Conservation (phyloP, 30 jellyfish, hydroid and myxozoan genomes). For the Sanderia malayensis region DNA sequence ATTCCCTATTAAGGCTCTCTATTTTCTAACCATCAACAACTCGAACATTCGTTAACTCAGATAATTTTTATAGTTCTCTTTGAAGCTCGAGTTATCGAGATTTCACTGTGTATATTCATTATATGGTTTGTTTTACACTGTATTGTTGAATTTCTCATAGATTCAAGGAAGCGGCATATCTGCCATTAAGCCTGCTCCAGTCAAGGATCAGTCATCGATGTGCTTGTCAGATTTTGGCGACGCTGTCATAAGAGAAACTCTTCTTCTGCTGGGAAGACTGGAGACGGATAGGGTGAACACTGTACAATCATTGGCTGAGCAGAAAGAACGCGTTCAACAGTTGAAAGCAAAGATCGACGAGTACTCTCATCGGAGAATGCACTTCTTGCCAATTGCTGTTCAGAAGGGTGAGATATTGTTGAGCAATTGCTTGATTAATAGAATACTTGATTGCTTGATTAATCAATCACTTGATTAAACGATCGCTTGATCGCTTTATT, state of each 20-base stretch:
- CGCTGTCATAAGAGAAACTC: constrained; percentile 30
- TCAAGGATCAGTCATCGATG: not conserved
- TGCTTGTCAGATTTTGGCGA: constrained; percentile 32
- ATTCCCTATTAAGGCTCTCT: too few species aligned
- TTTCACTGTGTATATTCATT: not conserved
- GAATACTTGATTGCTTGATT: too few species aligned
- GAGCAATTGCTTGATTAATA: too few species aligned
- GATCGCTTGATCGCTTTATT: too few species aligned
- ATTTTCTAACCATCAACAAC: too few species aligned
- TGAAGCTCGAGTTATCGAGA: not conserved
- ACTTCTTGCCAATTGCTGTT: constrained; percentile 71
- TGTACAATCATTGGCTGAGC: constrained; percentile 44
- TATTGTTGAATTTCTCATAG: not conserved
- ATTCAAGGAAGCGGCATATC: constrained; percentile 51
- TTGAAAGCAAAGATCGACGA: constrained; percentile 56
- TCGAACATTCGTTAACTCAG: too few species aligned
- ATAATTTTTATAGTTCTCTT: too few species aligned
- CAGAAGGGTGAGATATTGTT: constrained; percentile 54
- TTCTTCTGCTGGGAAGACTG: constrained; percentile 65
- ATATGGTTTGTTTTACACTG: not conserved
- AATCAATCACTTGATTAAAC: too few species aligned
- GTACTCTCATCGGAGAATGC: constrained; percentile 71
- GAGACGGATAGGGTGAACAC: constrained; percentile 71
- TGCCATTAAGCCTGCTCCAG: not conserved
- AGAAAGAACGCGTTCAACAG: constrained; percentile 48